phyloP scores from a whole-genome alignment of 2,797 vertebrate species.

The Silurus aristotelis region DNA sequence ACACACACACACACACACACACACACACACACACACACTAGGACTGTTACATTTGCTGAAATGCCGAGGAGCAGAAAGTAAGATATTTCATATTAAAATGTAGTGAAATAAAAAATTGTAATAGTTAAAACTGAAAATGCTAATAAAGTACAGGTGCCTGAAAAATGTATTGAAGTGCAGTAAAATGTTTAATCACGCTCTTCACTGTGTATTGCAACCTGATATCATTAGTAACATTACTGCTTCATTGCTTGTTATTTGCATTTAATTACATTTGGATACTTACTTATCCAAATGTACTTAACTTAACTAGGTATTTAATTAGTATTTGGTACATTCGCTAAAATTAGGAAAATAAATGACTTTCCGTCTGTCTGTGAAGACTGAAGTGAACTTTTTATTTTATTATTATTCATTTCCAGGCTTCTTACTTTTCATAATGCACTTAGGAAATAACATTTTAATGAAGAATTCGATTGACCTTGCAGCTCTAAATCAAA shows the following conservation, averaged over 20 bases:
- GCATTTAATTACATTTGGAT: neutral
- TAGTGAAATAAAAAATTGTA: no score
- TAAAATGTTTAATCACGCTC: no score
- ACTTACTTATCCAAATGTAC: neutral
- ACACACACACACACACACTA: no score
- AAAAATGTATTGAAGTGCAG: no score
- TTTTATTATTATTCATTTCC: neutral
- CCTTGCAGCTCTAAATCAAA: constrained; percentile 6
- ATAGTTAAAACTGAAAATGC: no score
- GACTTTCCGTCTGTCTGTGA: neutral
- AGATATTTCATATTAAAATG: no score
- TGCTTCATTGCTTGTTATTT: neutral
- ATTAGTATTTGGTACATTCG: no score
- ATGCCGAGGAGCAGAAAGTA: no score
- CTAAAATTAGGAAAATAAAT: neutral
- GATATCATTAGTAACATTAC: neutral
- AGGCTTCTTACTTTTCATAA: neutral
- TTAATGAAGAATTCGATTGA: neutral
- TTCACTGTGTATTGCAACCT: no score
- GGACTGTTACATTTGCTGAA: no score
- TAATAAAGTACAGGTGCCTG: no score
- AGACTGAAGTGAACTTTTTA: neutral
- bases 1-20: no score
- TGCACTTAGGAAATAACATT: constrained; percentile 15
- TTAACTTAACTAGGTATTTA: neutral